Base-by-base conservation (phyloP, 2,797 vertebrate genomes). In the Synaphobranchus kaupii region DNA sequence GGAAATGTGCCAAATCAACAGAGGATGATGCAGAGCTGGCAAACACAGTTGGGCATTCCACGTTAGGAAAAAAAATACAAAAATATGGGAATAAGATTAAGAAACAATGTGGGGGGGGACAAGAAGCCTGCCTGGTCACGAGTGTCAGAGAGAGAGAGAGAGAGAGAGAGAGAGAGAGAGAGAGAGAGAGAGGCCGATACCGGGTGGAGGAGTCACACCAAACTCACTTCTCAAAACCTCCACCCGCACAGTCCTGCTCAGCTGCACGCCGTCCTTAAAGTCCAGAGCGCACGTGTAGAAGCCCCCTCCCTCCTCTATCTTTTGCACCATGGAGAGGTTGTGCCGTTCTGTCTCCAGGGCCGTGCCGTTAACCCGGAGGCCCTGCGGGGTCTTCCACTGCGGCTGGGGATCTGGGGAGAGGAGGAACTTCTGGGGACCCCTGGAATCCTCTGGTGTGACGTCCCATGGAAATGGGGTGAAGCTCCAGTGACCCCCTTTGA, bases 171-270 rank as follows among this genome's bases (percentile, higher is more conserved):
- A 28, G n/a, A 52, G 2, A 54, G 22, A 28, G n/a, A 52, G 2
- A 84, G 28, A 31, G 13, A 52, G 47, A 50, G 22, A 66, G 25
- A 28, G 25, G 25, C 63, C 8, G n/a, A 66, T 9, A 6, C 63
- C 0, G 22, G 3, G 4, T 34, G 2, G 39, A 9, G 15, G 34
- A 68, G 52, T 63, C 15, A 9, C 17, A 0, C n/a, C 34, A 13
- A 22, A 92, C 96, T 93, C 90, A 96, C 96, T 89, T 63, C 93
- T 83, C 87, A 96, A 86, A 83, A 96, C 90, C n/a, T 95, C 84
- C 54, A 96, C 88, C 0, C 15, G 44, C 0, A 94, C 86, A 4
- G 20, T 89, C 1, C 86, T 92, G 0, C 0, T 56, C 76, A 94
- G 80, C 6, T 0, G 85, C 4, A 0, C 0, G 0, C 0, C 44